Conservation (phyloP, 2,797 vertebrate species). For the Pseudomugil gertrudae region DNA sequence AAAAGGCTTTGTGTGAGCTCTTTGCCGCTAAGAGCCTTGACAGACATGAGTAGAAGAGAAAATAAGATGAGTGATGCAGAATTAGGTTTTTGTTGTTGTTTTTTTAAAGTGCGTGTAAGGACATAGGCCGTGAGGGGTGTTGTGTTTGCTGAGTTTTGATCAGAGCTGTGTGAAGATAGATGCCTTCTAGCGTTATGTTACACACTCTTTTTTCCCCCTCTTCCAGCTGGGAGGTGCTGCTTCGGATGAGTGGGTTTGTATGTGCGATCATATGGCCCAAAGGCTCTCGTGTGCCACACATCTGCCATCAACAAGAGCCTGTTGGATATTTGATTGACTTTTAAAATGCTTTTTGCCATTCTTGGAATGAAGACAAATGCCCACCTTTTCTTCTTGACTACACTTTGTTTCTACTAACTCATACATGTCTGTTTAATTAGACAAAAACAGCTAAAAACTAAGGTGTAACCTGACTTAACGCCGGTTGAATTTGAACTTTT, state of each 20-base stretch:
- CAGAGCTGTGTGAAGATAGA: slow-evolving; percentile 52
- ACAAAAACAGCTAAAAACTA: background rate
- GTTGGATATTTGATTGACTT: slow-evolving; percentile 32
- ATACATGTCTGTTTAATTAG: slow-evolving; percentile 8
- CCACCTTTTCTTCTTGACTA: slow-evolving; percentile 1
- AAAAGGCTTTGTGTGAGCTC: slow-evolving; percentile 71
- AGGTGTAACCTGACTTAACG: too few species aligned
- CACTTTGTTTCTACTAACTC: slow-evolving; percentile 18
- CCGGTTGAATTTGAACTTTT: slow-evolving; percentile 31
- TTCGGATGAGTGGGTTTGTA: slow-evolving; percentile 35
- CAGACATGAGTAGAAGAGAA: slow-evolving; percentile 38
- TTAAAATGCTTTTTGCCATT: slow-evolving; percentile 17
- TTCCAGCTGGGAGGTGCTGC: slow-evolving; percentile 34
- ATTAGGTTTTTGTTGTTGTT: slow-evolving; percentile 37
- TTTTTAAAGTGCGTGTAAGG: slow-evolving; percentile 61
- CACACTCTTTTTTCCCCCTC: slow-evolving; percentile 30
- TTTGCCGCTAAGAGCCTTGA: slow-evolving; percentile 52
- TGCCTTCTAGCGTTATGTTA: slow-evolving; percentile 53
- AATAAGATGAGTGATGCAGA: slow-evolving; percentile 59
- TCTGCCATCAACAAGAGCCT: slow-evolving; percentile 31
- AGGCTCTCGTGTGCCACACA: slow-evolving; percentile 40
- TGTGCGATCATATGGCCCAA: slow-evolving; percentile 37
- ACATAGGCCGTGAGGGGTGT: slow-evolving; percentile 51
- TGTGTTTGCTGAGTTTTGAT: slow-evolving; percentile 61
- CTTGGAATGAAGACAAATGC: slow-evolving; percentile 1